Conservation (phyloP, 2,888 invertebrate genomes). For the Eristalinus aeneus region DNA sequence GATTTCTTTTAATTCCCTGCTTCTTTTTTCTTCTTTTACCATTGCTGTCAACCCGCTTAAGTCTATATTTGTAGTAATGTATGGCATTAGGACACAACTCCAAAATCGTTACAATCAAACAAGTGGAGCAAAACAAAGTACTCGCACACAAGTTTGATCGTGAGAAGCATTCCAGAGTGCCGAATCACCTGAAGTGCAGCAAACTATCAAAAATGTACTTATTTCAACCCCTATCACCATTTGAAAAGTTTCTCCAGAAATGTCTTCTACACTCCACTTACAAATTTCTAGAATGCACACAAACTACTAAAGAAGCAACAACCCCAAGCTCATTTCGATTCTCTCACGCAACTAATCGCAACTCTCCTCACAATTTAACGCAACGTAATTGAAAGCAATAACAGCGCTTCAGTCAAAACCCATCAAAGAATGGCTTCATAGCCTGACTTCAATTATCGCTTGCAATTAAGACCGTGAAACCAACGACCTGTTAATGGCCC, state of each 20-base stretch:
- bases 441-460: constrained; percentile 14
- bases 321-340: neutral
- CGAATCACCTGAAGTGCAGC: too few species aligned
- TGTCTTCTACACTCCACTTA: neutral
- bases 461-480: constrained; percentile 42
- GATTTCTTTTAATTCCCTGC: too few species aligned
- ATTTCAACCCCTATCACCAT: neutral
- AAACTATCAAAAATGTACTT: neutral
- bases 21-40: too few species aligned
- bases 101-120: too few species aligned
- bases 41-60: too few species aligned
- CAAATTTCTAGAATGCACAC: constrained; percentile 34
- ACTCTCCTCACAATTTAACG: constrained; percentile 26
- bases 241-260: constrained; percentile 1
- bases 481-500: constrained; percentile 43
- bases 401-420: constrained; percentile 21
- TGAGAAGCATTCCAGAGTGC: too few species aligned
- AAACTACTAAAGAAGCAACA: neutral
- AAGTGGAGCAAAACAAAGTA: too few species aligned
- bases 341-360: constrained; percentile 53
- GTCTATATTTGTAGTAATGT: too few species aligned
- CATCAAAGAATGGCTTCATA: constrained; percentile 15
- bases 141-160: too few species aligned
- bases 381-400: constrained; percentile 71
- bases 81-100: too few species aligned